Percentiles rank a stretch among this genome's conserved stretches.
These are phyloP conservation scores for Alcis repandata DNA, from an alignment of 2,888 invertebrate genomes.

Conservation along the genomic window DNA sequence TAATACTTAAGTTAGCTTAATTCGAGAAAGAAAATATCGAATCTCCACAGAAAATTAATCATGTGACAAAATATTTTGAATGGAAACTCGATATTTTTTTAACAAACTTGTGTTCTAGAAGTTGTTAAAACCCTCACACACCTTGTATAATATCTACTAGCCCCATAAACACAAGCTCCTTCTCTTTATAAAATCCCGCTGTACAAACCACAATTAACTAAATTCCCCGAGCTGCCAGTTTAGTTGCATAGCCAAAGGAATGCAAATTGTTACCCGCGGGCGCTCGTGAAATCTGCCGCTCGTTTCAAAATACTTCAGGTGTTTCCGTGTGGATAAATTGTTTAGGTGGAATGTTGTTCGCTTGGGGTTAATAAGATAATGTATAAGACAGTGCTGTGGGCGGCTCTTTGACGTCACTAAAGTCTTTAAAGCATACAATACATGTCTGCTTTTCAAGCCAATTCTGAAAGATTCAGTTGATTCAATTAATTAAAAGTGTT, in stretches of 20 bases:
- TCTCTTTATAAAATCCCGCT: slow-evolving; percentile 1
- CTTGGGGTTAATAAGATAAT: slow-evolving; percentile 18
- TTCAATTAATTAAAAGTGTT: too few relatives aligned
- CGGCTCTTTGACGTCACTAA: slow-evolving; percentile 7
- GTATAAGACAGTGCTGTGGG: slow-evolving; percentile 14
- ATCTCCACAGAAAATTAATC: too few relatives aligned
- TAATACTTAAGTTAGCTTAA: too few relatives aligned
- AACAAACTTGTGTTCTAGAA: too few relatives aligned
- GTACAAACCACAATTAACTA: slow-evolving; percentile 19
- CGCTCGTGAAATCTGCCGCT: slow-evolving; percentile 16
- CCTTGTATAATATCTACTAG: not conserved
- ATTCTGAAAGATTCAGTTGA: too few relatives aligned
- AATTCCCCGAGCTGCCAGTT: slow-evolving; percentile 8
- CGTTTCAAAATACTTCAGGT: slow-evolving; percentile 31
- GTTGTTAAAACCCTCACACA: too few relatives aligned
- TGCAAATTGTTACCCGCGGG: slow-evolving; percentile 19
- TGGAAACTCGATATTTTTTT: too few relatives aligned
- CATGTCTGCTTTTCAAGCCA: too few relatives aligned
- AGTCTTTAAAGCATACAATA: not conserved
- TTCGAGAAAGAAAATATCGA: too few relatives aligned
- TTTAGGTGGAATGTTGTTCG: slow-evolving; percentile 20
- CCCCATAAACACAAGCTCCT: not conserved
- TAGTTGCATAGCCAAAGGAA: slow-evolving; percentile 31
- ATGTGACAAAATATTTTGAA: too few relatives aligned
- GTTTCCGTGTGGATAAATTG: slow-evolving; percentile 25